Percentiles rank a stretch among this genome's conserved stretches.
Evolutionary conservation across 2,113 vertebrate genomes (phyloP).

Genomic region (Eretmochelys imbricata): DNA sequence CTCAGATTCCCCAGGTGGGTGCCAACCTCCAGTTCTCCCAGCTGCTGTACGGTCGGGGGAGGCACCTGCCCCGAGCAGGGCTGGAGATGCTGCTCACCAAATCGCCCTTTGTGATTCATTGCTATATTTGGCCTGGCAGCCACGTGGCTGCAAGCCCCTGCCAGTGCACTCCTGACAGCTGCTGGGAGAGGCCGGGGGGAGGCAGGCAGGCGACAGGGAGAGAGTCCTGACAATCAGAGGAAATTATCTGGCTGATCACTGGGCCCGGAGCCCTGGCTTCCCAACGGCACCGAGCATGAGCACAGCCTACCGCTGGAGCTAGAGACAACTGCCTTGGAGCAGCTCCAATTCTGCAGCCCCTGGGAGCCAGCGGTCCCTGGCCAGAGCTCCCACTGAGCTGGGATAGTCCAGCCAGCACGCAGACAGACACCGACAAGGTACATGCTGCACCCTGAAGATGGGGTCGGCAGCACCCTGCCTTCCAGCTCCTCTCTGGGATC

Average conservation of each 20-base stretch:
- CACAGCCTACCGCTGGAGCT: not conserved
- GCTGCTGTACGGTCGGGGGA: not conserved
- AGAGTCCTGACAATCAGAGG: not conserved
- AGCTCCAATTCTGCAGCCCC: not conserved
- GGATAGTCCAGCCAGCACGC: not conserved
- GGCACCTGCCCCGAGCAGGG: not conserved
- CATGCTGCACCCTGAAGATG: not conserved
- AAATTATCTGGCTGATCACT: not conserved
- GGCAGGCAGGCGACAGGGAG: slow-evolving; percentile 59
- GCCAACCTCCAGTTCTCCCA: not conserved
- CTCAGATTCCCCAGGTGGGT: rapidly evolving
- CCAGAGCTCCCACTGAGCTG: not conserved
- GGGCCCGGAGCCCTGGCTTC: not conserved
- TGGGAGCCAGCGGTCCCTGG: not conserved
- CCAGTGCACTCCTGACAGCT: slow-evolving; percentile 55
- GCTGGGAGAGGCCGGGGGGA: not conserved
- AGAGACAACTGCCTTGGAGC: not conserved
- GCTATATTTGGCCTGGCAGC: slow-evolving; percentile 66
- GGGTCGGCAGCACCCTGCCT: not conserved
- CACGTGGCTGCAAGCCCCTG: slow-evolving; percentile 58
- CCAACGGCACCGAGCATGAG: not conserved
- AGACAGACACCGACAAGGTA: not conserved
- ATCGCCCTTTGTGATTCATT: slow-evolving; percentile 26
- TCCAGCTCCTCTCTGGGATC: not conserved
- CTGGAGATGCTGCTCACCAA: not conserved